Evolutionary conservation across 2,888 invertebrate species (phyloP).

Genomic region (Lamellibrachia columna): DNA sequence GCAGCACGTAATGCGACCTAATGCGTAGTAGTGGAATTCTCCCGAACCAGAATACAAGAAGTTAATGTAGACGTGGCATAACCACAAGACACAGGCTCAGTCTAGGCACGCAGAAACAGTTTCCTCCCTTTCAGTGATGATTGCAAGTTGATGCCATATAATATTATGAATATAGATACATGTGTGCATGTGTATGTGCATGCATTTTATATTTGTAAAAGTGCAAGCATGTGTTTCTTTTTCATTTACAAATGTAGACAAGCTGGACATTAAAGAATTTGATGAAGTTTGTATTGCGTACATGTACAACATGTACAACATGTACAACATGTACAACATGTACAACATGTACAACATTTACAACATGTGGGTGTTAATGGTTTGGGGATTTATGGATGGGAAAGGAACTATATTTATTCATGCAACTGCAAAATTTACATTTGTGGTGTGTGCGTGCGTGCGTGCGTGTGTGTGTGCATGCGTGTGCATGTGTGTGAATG

Average conservation of each 20-base stretch:
- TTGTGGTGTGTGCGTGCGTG: slow-evolving; percentile 22
- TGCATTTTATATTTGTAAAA: background rate
- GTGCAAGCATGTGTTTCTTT: too few relatives aligned
- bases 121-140: background rate
- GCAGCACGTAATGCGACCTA: background rate
- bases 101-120: background rate
- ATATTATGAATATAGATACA: background rate
- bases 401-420: too few relatives aligned
- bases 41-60: background rate
- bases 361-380: too few relatives aligned
- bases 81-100: background rate
- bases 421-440: background rate
- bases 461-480: slow-evolving; percentile 13
- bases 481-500: slow-evolving; percentile 25
- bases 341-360: too few relatives aligned
- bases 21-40: background rate
- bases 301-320: too few relatives aligned
- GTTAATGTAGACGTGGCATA: background rate
- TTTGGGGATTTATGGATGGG: too few relatives aligned
- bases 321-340: too few relatives aligned
- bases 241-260: too few relatives aligned
- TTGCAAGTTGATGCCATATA: background rate
- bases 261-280: too few relatives aligned
- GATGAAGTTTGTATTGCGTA: too few relatives aligned
- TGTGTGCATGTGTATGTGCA: slow-evolving; percentile 21